Evolutionary conservation across 2,888 invertebrate species (phyloP), one percentile per base, ranked within the genome.

Genomic region (Plagodis dolabraria): DNA sequence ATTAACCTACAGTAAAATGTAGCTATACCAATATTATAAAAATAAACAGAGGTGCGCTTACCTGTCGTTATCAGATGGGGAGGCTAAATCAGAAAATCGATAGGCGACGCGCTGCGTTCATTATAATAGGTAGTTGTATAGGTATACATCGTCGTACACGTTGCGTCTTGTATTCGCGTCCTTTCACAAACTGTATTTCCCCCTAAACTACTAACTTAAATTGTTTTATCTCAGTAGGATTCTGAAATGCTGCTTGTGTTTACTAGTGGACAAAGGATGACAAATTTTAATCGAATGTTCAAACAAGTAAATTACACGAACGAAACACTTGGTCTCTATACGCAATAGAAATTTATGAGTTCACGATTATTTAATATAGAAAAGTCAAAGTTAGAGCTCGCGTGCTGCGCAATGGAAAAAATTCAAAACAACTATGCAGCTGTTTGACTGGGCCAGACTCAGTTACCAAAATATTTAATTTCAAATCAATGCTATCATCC

Each of bases 61-160:
- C 87, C 89, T 86, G 82, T 75, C 81, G 86, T 87, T 89, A 89
- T 90, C 89, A 81, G 77, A 74, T 72, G 83, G 89, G 89, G 87
- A 83, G 80, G 82, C 77, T 87, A 89, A 91, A 92, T 91, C 89
- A 89, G 88, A 85, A 89, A 92, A 92, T 91, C 92, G 82, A 92
- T 91, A 88, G 60, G 53, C 76, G 71, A 64, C 74, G 70, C 68
- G 72, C 69, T 67, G 72, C 76, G 77, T 79, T 81, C 79, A 79
- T 78, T 77, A 77, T 22, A 22, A 22, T 22, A 22, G 22, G 22
- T 22, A 22, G 2, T 22, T 2, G 22, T 22, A 22, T 22, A 22
- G 22, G 22, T 22, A 22, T 22, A 22, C 22, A 22, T 22, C 75
- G 68, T 43, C 43, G 6, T 33, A 12, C 43, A 55, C 36, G 52